Base-by-base conservation (phyloP, 2,888 invertebrate species). In the Ferdinandea cuprea region DNA sequence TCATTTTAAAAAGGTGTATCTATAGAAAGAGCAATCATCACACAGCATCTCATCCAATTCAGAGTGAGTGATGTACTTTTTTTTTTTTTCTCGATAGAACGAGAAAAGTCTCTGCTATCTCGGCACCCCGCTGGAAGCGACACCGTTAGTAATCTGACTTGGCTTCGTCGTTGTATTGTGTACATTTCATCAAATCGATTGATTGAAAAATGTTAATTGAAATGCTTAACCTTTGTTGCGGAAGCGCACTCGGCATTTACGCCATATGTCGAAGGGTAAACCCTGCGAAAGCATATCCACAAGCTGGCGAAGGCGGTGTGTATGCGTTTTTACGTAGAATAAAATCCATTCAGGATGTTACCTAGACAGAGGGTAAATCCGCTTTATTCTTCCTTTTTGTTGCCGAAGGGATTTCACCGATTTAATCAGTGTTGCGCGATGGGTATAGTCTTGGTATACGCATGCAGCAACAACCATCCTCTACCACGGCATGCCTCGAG, bases 171-270 rank as follows among this genome's bases (percentile, higher is more conserved):
- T 40, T 54, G 35, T 13, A n/a, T 21, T 44, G 15, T 44, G 25
- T 15, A 21, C 30, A 46, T 50, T 50, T 50, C 65, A 50, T 50
- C 65, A 40, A 50, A 52, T 42, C 66, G 46, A 56, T 35, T 69
- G 46, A 69, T 69, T 32, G 37, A 56, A 58, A 56, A 58, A 56
- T 46, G 19, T 46, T 69, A 58, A 69, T 58, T 58, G 58, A 58
- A 69, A 58, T 15, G 56, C 46, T 58, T 56, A 46, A 46, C 56
- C 56, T 69, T 46, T 35, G 68, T 28, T 44, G 35, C 58, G 46
- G 37, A 69, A 58, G 15, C 35, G 52, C 9, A 42, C 19, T 32
- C 30, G 19, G 21, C 37, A 19, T 15, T 50, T 8, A 8, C 28
- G 37, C 17, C 66, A 54, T 42, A 30, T 52, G 30, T 30, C 9